These are phyloP conservation scores for Diarsia brunnea DNA, from an alignment of 2,888 invertebrate genomes.

Conservation along the genomic window DNA sequence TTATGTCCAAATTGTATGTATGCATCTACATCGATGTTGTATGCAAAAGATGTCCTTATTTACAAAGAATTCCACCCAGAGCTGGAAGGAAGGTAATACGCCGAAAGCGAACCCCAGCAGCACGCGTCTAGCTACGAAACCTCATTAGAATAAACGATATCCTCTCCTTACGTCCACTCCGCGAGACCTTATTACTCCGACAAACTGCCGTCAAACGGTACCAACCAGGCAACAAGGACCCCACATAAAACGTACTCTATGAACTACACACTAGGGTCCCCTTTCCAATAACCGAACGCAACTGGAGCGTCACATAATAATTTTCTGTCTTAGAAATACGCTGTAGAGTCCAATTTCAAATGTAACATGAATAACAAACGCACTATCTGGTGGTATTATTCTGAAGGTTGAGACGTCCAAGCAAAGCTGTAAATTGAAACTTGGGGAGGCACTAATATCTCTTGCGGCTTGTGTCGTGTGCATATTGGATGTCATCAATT, in stretches of 20 bases:
- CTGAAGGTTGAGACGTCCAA: constrained; percentile 86
- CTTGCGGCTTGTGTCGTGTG: constrained; percentile 66
- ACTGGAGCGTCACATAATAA: constrained; percentile 64
- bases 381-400: constrained; percentile 79
- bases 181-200: constrained; percentile 90
- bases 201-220: constrained; percentile 89
- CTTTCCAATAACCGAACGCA: constrained; percentile 67
- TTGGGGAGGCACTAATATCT: constrained; percentile 82
- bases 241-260: constrained; percentile 73
- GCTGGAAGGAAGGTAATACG: constrained; percentile 72
- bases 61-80: constrained; percentile 67
- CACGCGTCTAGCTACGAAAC: constrained; percentile 80
- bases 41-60: constrained; percentile 68
- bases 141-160: constrained; percentile 91
- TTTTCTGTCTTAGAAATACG: constrained; percentile 73
- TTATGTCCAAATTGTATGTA: constrained; percentile 34
- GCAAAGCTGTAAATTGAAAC: constrained; percentile 88
- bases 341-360: constrained; percentile 77
- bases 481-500: constrained; percentile 70
- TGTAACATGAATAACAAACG: constrained; percentile 78
- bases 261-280: constrained; percentile 66
- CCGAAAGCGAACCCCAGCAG: constrained; percentile 75
- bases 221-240: constrained; percentile 68
- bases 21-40: constrained; percentile 37
- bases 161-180: constrained; percentile 90